Base-by-base conservation (phyloP, 1,140 invertebrate genomes). In the Solenopsis fugax region DNA sequence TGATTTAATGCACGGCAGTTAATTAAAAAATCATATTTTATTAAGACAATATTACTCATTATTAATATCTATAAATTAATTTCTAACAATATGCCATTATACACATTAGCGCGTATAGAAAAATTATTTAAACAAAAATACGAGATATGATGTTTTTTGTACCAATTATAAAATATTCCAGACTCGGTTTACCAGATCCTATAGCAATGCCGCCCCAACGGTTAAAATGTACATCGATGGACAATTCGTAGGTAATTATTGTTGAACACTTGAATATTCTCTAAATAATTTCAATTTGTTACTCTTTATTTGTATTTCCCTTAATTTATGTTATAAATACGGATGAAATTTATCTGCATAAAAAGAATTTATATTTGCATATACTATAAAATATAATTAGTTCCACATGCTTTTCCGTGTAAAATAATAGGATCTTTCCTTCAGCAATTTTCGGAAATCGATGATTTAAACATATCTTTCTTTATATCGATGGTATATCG, bases 161-260 rank as follows among this genome's bases (percentile, higher is more conserved):
- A 69, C 37, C 24, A 85, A 84, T 77, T 84, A 54, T 60, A 60
- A 48, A 60, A 64, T 82, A 82, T 93, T 93, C 64, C 88, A 95
- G 94, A 76, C 87, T 62, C 87, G 85, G 21, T 50, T 91, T 7
- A 84, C 65, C 73, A 93, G 94, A 84, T 88, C 88, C 6, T 95
- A 93, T 88, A 93, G 92, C 56, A 95, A 95, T 41, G 92, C 94
- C 3, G 95, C 95, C 54, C 96, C 97, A 2, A 97, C 97, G 13
- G 98, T 98, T 16, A 99, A 99, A 96, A 96, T 99, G 78, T 99
- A 98, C 94, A 98, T 99, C 88, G 97, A 99, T 97, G 99, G 98
- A 85, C 97, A 99, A 95, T 98, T 98, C 95, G 96, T 99, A 1
- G 95, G 95, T 95, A 93, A 94, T 86, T 88, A 80, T 89, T 71